phyloP scores from a whole-genome alignment of 2,113 vertebrate species.

The Hemibagrus wyckioides region DNA sequence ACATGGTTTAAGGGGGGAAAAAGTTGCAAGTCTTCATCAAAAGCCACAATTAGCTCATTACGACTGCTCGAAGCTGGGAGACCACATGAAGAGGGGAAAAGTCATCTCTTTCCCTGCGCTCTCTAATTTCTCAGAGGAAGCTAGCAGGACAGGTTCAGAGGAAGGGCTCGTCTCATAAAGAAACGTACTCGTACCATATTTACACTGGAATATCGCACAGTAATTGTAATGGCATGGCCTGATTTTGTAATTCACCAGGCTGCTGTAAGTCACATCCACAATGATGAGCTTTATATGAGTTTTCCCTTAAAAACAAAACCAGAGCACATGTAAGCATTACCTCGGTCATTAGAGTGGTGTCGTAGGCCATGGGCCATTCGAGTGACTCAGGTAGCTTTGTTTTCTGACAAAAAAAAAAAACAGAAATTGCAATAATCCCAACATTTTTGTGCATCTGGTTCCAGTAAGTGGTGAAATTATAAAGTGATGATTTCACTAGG shows the following conservation, averaged over 20 bases:
- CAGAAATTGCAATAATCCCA: background rate
- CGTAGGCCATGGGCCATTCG: background rate
- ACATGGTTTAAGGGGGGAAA: conserved; percentile 45
- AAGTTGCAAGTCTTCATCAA: conserved; percentile 65
- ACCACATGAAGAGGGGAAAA: conserved; percentile 68
- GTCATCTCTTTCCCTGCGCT: conserved; percentile 62
- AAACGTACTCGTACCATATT: conserved; percentile 35
- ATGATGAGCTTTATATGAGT: conserved; percentile 28
- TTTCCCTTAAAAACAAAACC: conserved; percentile 29
- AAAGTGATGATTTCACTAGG: conserved; percentile 4
- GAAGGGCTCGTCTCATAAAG: conserved; percentile 57
- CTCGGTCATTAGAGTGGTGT: conserved; percentile 6
- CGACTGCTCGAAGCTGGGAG: conserved; percentile 67
- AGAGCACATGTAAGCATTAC: background rate
- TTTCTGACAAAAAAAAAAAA: conserved; percentile 5
- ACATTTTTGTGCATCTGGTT: conserved; percentile 11
- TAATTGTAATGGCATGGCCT: conserved; percentile 45
- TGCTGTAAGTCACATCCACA: background rate
- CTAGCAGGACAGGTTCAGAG: conserved; percentile 57
- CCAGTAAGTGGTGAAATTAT: conserved; percentile 8
- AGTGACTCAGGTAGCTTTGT: conserved; percentile 18
- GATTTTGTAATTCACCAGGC: conserved; percentile 41
- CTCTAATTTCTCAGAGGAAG: conserved; percentile 54
- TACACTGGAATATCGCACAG: conserved; percentile 42
- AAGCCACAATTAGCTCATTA: conserved; percentile 75